Percentiles rank a stretch among this genome's conserved stretches.
Evolutionary conservation across 2,113 vertebrate genomes (phyloP).

Genomic region (Dipodomys merriami): DNA sequence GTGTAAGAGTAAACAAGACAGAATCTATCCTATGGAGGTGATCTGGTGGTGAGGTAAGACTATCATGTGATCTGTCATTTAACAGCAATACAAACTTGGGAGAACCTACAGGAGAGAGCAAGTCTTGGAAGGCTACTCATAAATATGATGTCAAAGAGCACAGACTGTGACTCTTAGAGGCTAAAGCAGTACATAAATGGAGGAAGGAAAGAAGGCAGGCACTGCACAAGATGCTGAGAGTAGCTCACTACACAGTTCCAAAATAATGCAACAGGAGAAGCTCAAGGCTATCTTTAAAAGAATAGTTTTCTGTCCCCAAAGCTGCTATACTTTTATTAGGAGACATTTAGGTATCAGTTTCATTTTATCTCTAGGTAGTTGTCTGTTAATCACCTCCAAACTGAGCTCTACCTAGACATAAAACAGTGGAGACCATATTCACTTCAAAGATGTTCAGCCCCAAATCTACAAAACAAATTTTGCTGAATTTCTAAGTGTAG

Average conservation of each 20-base stretch:
- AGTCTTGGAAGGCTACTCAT: neutral
- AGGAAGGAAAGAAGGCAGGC: neutral
- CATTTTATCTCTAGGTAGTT: neutral
- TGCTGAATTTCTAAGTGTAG: constrained; percentile 20
- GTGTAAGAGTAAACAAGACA: neutral
- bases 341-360: constrained; percentile 1
- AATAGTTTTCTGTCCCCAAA: neutral
- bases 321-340: constrained; percentile 31
- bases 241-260: neutral
- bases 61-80: neutral
- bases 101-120: neutral
- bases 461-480: constrained; percentile 32
- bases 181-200: neutral
- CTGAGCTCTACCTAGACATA: neutral
- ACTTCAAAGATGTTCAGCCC: constrained; percentile 15
- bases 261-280: neutral
- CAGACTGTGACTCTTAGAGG: neutral
- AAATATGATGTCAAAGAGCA: neutral
- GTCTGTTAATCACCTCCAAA: constrained; percentile 30
- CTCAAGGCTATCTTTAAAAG: neutral
- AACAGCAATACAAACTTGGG: neutral
- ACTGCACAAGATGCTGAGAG: neutral
- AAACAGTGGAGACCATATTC: neutral
- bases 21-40: neutral
- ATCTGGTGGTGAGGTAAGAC: neutral